Base-by-base conservation (phyloP, 2,113 vertebrate species). In the Psilopsiagon aurifrons region DNA sequence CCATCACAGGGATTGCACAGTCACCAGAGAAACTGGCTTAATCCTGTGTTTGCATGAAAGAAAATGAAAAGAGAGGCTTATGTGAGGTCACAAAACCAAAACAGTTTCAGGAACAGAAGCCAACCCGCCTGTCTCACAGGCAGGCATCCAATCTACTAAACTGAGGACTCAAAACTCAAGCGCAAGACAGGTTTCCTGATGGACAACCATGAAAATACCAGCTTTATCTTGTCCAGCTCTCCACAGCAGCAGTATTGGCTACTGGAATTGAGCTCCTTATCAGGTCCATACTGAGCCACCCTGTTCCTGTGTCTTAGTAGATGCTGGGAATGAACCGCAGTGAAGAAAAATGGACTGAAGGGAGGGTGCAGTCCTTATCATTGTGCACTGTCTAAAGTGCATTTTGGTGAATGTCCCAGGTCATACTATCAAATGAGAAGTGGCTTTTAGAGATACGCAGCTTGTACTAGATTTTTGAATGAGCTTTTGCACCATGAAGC, bases 321-420 rank as follows among this genome's bases (percentile, higher is more conserved):
- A 25, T 28, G 39, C 22, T 5, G 15, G 33, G 27, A 62, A 62
- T n/a, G 41, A 76, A 17, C 20, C 18, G 8, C 2, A 20, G 35
- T 22, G 39, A 57, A 84, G 20, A 15, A 43, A 86, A 78, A 43
- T 1, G 3, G 15, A 57, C 28, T 23, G 49, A 57, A 83, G 33
- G 29, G 11, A 17, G 8, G 4, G 23, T 19, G 25, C 52, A 64
- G 24, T 35, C 57, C 49, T 85, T 29, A 37, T 20, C 39, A 44
- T 0, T 3, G 44, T 19, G 43, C 49, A 27, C 14, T 18, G 49
- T 19, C 33, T 15, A 57, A 52, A 17, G 13, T 1, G 8, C 2
- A 13, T 52, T 82, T 62, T 73, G 51, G 44, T 28, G 29, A 47
- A 57, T 2, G 8, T n/a, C 13, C 31, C 31, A 87, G 39, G 37